Conservation (phyloP, 1,140 invertebrate genomes). For the Trinorchestia longiramus region DNA sequence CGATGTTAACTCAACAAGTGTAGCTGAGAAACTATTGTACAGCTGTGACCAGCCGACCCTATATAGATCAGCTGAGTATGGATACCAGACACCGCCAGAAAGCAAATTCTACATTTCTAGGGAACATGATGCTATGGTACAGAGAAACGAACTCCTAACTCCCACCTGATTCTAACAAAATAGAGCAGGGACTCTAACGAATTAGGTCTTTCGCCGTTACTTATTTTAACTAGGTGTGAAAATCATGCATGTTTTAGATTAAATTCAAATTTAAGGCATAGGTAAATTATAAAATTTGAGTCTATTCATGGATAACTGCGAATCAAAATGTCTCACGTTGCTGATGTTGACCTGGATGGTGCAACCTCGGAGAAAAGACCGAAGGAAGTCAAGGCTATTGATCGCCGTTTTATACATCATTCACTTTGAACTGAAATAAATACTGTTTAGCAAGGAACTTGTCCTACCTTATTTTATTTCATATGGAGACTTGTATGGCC, state of each 20-base stretch:
- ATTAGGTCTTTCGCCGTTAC: not conserved
- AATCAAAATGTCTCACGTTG: not conserved
- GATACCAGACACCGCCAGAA: not conserved
- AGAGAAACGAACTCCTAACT: not conserved
- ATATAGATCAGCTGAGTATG: not conserved
- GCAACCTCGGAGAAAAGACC: not conserved
- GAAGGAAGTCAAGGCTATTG: not conserved
- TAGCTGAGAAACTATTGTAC: not conserved
- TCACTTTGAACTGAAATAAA: not conserved
- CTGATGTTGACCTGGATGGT: not conserved
- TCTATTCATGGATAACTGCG: not conserved
- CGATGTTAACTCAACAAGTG: not conserved
- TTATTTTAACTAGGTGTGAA: not conserved
- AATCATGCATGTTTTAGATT: not conserved
- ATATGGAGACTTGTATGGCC: not conserved
- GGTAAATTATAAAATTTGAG: not conserved
- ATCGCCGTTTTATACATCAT: not conserved
- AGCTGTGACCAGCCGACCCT: not conserved
- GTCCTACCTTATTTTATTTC: not conserved
- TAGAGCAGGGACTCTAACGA: not conserved
- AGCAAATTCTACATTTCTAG: not conserved
- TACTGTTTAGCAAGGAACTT: not conserved
- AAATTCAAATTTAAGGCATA: not conserved
- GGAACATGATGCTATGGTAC: not conserved
- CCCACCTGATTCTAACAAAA: not conserved